A percentile compares a stretch with the other conserved stretches of the same genome.
These are phyloP conservation scores for Callocephalon fimbriatum DNA, from an alignment of 2,113 vertebrate genomes.

Conservation along the genomic window DNA sequence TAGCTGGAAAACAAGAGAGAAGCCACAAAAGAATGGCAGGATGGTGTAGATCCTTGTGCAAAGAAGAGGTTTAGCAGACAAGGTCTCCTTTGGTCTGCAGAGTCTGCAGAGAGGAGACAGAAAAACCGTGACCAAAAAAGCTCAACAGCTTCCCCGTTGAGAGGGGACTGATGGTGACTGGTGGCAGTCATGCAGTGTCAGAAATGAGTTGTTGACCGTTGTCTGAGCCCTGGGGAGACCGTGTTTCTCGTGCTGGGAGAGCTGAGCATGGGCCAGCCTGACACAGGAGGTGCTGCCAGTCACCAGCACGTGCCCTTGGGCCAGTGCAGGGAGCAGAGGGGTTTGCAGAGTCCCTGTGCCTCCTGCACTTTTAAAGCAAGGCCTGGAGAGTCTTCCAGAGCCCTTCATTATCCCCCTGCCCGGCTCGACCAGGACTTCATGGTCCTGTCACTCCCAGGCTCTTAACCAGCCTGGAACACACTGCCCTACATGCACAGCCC, in stretches of 20 bases:
- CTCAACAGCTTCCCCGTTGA: accelerated
- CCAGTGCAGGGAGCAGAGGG: accelerated
- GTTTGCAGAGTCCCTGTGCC: background rate
- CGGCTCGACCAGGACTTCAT: accelerated
- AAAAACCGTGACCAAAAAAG: background rate
- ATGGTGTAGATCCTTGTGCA: no score
- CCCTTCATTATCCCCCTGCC: background rate
- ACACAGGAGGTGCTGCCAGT: background rate
- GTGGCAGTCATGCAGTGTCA: background rate
- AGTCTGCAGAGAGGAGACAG: background rate
- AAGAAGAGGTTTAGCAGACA: no score
- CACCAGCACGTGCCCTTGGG: background rate
- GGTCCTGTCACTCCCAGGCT: background rate
- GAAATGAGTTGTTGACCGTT: background rate
- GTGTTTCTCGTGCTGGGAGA: background rate
- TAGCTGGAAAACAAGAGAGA: no score
- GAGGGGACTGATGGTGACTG: background rate
- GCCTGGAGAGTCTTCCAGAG: background rate
- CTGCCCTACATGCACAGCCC: background rate
- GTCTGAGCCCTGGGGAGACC: background rate
- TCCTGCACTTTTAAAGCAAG: background rate
- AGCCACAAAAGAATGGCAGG: no score
- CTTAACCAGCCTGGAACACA: background rate
- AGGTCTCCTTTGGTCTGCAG: background rate
- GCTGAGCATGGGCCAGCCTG: background rate